Evolutionary conservation across 2,113 vertebrate genomes (phyloP).

Genomic region (Nycticebus coucang): DNA sequence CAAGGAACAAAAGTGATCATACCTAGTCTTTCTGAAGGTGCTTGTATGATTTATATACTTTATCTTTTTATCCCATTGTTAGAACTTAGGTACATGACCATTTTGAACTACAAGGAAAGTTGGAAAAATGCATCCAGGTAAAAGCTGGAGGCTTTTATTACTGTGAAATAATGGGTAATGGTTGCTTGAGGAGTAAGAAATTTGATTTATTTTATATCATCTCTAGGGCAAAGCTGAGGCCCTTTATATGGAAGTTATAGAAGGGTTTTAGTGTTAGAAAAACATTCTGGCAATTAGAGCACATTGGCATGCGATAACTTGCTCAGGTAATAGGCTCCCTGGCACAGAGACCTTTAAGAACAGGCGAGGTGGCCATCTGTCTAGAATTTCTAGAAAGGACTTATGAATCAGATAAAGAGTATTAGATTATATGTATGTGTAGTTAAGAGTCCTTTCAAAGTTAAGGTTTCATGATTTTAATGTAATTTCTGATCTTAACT

Average conservation of each 20-base stretch:
- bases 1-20: background rate
- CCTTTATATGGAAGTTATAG: background rate
- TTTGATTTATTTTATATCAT: background rate
- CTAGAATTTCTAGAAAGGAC: background rate
- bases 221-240: background rate
- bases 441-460: background rate
- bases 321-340: background rate
- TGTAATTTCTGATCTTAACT: background rate
- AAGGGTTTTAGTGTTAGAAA: background rate
- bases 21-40: background rate
- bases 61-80: background rate
- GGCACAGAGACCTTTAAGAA: background rate
- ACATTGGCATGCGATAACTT: background rate
- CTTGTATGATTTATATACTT: background rate
- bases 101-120: background rate
- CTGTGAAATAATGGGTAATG: too few relatives aligned
- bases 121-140: background rate
- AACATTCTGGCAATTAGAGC: background rate
- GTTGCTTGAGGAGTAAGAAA: background rate
- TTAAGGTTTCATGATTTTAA: background rate
- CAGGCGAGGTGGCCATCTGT: too few relatives aligned
- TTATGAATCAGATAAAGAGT: background rate
- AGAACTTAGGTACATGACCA: background rate
- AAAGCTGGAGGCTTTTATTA: background rate
- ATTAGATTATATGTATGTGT: background rate